Evolutionary conservation across 2,113 vertebrate genomes (phyloP).

Genomic region (Mungos mungo): DNA sequence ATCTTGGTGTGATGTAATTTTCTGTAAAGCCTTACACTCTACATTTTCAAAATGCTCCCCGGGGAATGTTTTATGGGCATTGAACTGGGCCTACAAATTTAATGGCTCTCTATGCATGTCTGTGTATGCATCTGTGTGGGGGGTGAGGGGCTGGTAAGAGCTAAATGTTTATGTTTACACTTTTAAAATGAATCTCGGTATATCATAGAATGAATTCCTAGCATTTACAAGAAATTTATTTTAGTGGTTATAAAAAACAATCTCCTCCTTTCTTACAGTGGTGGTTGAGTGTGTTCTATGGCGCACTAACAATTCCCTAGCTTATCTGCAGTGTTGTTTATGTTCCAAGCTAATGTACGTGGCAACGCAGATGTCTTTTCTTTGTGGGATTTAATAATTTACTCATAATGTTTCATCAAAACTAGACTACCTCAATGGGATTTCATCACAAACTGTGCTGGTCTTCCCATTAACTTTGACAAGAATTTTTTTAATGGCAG

Average conservation of each 20-base stretch:
- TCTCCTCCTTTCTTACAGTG: neutral
- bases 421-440: neutral
- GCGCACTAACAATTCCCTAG: constrained; percentile 11
- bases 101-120: neutral
- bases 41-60: constrained; percentile 44
- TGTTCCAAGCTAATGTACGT: constrained; percentile 13
- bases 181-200: neutral
- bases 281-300: constrained; percentile 31
- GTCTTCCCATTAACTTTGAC: constrained; percentile 36
- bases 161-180: constrained; percentile 19
- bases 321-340: constrained; percentile 34
- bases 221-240: constrained; percentile 53
- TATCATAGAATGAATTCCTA: constrained; percentile 3
- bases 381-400: constrained; percentile 61
- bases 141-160: neutral
- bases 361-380: constrained; percentile 14
- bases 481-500: constrained; percentile 47
- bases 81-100: neutral
- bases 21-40: constrained; percentile 8
- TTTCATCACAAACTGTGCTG: constrained; percentile 31
- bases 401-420: constrained; percentile 65
- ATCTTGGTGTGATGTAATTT: constrained; percentile 49
- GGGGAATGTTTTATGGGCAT: neutral
- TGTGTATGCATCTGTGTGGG: neutral
- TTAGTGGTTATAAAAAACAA: constrained; percentile 14